Base-by-base conservation (phyloP, 2,113 vertebrate species). In the Cygnus atratus region DNA sequence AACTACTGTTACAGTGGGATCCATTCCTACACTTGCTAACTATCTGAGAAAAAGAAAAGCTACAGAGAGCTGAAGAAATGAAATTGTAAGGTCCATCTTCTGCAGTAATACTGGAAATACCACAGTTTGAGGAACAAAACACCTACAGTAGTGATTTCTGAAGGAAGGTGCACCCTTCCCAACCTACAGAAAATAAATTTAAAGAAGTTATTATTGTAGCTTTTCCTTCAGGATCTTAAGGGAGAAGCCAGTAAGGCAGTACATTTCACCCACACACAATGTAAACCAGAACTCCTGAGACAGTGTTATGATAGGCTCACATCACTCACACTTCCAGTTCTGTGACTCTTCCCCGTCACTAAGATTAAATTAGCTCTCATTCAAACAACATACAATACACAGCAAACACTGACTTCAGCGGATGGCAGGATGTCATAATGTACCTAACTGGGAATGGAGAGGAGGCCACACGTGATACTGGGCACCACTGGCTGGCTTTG, bases 401-500 rank as follows among this genome's bases (percentile, higher is more conserved):
- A 28, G 10, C 48, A 37, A 79, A 77, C 6, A 39, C 5, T 0
- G 3, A 2, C 7, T 54, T 50, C 6, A 0, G 11, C 3, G 15
- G 22, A 37, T 8, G 33, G 71, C 43, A 58, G 37, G 5, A 11
- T 43, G 46, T 29, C 21, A 13, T 35, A n/a, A 31, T 13, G 8
- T 8, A 19, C 8, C 17, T 33, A 22, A 63, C 19, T 1, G 5
- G 33, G 44, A 37, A 39, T 0, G 4, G 28, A 16, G 25, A 3
- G 1, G 29, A 66, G 35, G 22, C 14, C 21, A 35, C 24, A 43
- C 0, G 3, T 25, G 10, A 13, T 62, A n/a, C 20, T 31, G 6
- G 55, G 43, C 1, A 2, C 5, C 10, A 22, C 19, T 24, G 37
- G 21, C 13, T 24, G 24, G 29, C 24, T 35, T n/a, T 12, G 31